Percentiles rank a stretch among this genome's conserved stretches.
Conservation (phyloP, 2,888 invertebrate genomes). For the Synanthedon myopaeformis region DNA sequence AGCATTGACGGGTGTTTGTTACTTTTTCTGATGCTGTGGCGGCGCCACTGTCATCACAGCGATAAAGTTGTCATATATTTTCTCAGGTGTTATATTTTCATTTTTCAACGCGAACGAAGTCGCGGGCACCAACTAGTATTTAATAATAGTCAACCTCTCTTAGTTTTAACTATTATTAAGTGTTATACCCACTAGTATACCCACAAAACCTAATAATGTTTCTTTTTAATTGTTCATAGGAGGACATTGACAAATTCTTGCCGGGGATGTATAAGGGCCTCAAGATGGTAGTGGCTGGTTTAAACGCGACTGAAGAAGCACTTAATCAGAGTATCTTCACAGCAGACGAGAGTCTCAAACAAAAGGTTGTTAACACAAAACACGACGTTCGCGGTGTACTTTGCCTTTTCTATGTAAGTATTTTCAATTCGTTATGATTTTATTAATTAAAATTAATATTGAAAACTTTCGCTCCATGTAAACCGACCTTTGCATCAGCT, state of each 20-base stretch:
- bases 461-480: too few species aligned
- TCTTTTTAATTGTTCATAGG: constrained; percentile 28
- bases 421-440: constrained; percentile 2
- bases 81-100: too few species aligned
- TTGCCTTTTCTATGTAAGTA: constrained; percentile 75
- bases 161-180: too few species aligned
- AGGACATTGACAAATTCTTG: constrained; percentile 47
- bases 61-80: too few species aligned
- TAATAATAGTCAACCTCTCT: too few species aligned
- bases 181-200: too few species aligned
- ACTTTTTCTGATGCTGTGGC: too few species aligned
- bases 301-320: constrained; percentile 75
- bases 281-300: constrained; percentile 78
- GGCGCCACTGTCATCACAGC: too few species aligned
- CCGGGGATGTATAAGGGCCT: constrained; percentile 74
- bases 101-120: too few species aligned
- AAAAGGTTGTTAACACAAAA: constrained; percentile 71
- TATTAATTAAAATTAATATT: not conserved
- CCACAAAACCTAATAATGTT: not conserved
- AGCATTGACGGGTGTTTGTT: too few species aligned
- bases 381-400: constrained; percentile 73
- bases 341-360: constrained; percentile 36
- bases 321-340: constrained; percentile 37
- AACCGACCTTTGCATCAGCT: too few species aligned
- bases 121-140: too few species aligned